A percentile compares a stretch with the other conserved stretches of the same genome.
Conservation (phyloP, 2,113 vertebrate genomes). For the Castor canadensis region DNA sequence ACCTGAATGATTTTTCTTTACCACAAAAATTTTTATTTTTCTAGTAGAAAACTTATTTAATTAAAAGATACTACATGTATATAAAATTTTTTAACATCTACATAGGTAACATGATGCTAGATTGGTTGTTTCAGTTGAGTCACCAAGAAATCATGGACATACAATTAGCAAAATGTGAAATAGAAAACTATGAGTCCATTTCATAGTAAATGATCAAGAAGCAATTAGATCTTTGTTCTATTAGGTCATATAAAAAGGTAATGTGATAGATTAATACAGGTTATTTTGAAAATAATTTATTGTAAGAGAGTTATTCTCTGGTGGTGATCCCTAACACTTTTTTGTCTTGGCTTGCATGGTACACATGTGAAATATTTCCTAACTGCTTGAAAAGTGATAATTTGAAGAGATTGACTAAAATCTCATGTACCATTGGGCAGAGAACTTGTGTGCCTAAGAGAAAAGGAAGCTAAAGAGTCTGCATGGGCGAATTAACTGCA, state of each 20-base stretch:
- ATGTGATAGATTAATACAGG: background rate
- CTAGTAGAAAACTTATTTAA: background rate
- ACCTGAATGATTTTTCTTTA: background rate
- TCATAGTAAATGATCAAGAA: background rate
- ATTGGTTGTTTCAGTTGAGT: background rate
- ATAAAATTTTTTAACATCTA: background rate
- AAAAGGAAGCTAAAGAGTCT: background rate
- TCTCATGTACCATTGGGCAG: background rate
- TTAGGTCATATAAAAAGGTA: background rate
- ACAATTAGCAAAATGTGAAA: background rate
- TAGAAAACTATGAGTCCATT: background rate
- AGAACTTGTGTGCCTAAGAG: background rate
- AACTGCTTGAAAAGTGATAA: background rate
- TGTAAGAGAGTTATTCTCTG: background rate
- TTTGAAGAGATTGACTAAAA: background rate
- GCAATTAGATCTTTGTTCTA: background rate
- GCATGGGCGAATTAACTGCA: background rate
- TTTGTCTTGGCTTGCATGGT: background rate
- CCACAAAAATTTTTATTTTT: background rate
- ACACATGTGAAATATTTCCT: background rate
- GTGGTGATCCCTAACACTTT: background rate
- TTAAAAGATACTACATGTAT: background rate
- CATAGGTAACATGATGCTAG: background rate
- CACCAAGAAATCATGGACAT: background rate
- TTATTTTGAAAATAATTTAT: background rate